Base-by-base conservation (phyloP, 2,888 invertebrate genomes). In the Bibio marci region DNA sequence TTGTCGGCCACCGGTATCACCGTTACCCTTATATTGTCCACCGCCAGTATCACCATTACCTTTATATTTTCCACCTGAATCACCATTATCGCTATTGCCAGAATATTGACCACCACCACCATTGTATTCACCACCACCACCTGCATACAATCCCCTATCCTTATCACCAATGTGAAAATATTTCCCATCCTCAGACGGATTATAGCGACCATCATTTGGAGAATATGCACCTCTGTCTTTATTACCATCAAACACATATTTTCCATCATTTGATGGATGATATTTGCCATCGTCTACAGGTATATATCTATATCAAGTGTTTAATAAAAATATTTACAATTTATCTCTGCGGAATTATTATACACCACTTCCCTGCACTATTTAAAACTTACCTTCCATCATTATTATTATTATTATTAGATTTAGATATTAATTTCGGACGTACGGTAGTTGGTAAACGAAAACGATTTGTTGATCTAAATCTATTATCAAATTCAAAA, bases 121-220 rank as follows among this genome's bases (percentile, higher is more conserved):
- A 22, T 22, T 40, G 38, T 48, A 48, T 38, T 43, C 31, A 1
- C 53, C 59, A 26, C 51, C 43, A 37, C 38, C 37, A 19, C 19
- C 39, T 26, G 25, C 34, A 41, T 17, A 32, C 15, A 10, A 10
- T 32, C 41, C 41, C n/a, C 30, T 54, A 25, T 50, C 50, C 15
- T 32, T 32, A 15, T 49, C 52, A 46, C 57, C 59, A 26, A 64
- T 48, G 46, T 73, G 73, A 42, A 64, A 59, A 53, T 70, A 70
- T 53, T 62, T 66, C 3, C 69, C 69, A 44, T 65, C 66, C 40
- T 67, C 51, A 25, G 54, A 52, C 4, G 67, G 67, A 50, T 64
- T 50, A 52, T 72, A 73, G 45, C 64, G 65, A 4, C 57, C 58
- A 22, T 22, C 22, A 22, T 22, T n/a, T n/a, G n/a, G n/a, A n/a